phyloP scores from a whole-genome alignment of 2,113 vertebrate species.

The Egretta garzetta region DNA sequence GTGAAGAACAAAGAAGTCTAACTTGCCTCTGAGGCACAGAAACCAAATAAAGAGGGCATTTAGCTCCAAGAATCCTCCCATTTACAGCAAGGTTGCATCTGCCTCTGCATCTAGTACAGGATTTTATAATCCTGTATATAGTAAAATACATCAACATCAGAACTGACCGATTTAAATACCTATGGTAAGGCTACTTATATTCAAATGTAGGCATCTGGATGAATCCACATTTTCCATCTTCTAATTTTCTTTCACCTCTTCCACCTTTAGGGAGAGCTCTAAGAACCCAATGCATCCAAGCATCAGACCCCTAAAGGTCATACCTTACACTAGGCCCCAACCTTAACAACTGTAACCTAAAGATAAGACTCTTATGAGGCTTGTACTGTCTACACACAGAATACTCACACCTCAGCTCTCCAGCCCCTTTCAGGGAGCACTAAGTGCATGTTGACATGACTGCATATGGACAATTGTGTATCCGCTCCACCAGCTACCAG shows the following conservation, averaged over 20 bases:
- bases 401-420: neutral
- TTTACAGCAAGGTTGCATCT: neutral
- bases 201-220: neutral
- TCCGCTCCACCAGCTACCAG: neutral
- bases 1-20: neutral
- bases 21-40: neutral
- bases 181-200: neutral
- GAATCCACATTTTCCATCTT: neutral
- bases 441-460: too few relatives aligned
- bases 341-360: neutral
- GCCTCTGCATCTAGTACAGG: neutral
- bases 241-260: neutral
- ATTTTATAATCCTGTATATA: neutral
- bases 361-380: rapidly evolving
- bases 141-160: neutral
- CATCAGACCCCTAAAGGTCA: neutral
- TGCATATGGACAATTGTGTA: rapidly evolving
- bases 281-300: neutral
- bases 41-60: neutral
- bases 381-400: neutral
- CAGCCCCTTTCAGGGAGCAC: neutral
- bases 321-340: neutral
- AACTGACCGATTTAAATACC: neutral
- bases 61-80: neutral
- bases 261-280: neutral